Evolutionary conservation across 64 coral and sea anemone genomes (phyloP), one percentile per base, ranked within the genome.

Genomic region (Montipora capricornis): DNA sequence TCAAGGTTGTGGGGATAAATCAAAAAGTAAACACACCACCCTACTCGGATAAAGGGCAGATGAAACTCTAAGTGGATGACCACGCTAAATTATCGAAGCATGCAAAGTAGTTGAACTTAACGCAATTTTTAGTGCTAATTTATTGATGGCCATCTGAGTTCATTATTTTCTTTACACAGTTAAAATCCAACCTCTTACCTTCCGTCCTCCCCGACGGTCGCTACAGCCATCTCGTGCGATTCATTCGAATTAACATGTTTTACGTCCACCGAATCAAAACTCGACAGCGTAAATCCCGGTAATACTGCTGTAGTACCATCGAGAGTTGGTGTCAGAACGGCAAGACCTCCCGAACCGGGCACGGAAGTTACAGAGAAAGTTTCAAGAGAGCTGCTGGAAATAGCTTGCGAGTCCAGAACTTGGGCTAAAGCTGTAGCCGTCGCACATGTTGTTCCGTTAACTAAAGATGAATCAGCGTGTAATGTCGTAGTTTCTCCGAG

Each of bases 241-340:
- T 89, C n/a, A 12, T 87, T 37, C 37, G 37, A 37, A 37, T 37
- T 15, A 73, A 92, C 74, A 52, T 94, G 57, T 20, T 87, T 88
- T 8, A 97, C 95, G 55, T 97, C 95, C 3, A 97, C 95, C 1
- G 93, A 55, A 92, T 97, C 95, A 51, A 97, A 97, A 82, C 83
- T 97, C 16, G 92, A 93, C 73, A 97, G 84, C 1, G 92, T 92
- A 91, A 97, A 97, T 14, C 95, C 95, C 13, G 95, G 59, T 16
- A 97, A 53, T 13, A 97, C 95, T 2, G 95, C 95, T 1, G 93
- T 86, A 5, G 91, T 92, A 4, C 95, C 95, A 77, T 97, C 95
- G n/a, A 97, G 87, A 59, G 78, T 83, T 4, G 95, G 95, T 29
- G 93, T 90, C 8, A 97, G 52, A 74, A 97, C 95, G 3, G 95